Base-by-base conservation (phyloP, 2,797 vertebrate genomes). In the Glossophaga mutica region DNA sequence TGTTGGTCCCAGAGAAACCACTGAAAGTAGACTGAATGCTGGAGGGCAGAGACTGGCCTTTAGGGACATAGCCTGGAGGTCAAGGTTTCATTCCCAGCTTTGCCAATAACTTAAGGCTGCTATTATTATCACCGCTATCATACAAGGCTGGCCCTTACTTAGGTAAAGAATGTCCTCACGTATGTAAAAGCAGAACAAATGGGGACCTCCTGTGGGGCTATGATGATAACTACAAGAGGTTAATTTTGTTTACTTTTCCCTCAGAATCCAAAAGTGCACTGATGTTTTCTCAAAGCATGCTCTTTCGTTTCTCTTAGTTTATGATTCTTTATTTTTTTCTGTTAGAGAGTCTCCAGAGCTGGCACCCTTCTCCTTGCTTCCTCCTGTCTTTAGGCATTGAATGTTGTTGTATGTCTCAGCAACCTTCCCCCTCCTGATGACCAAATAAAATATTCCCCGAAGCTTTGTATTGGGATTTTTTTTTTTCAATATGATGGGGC, bases 201-300 rank as follows among this genome's bases (percentile, higher is more conserved):
- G 57, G 74, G 34, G 82, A 59, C 24, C 19, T 68, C 44, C 88
- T 37, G 9, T 62, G 46, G 62, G 93, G 29, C 34, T 85, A 26
- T 62, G 37, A 21, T n/a, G n/a, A 52, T 87, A 34, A 86, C 34
- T 94, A 65, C 39, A 83, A 88, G 59, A 57, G 16, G 24, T 39
- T 82, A 85, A 46, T 87, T n/a, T 52, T 89, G 83, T 93, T 94
- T 55, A 42, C 6, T 62, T 95, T 87, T 91, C 34, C 52, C 46
- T 92, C 77, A 32, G 24, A 87, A 94, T 95, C 68, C 52, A n/a
- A 90, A 96, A 90, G 44, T 39, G 15, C 67, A 44, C 39, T 79
- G 16, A 48, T 91, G 10, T 59, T 73, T 87, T 52, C 39, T 94
- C 39, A 77, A 87, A 73, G 59, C 9, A 46, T 71, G 55, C 57